Evolutionary conservation across 2,797 vertebrate species (phyloP), one percentile per base, ranked within the genome.

Genomic region (Cetoscarus ocellatus): DNA sequence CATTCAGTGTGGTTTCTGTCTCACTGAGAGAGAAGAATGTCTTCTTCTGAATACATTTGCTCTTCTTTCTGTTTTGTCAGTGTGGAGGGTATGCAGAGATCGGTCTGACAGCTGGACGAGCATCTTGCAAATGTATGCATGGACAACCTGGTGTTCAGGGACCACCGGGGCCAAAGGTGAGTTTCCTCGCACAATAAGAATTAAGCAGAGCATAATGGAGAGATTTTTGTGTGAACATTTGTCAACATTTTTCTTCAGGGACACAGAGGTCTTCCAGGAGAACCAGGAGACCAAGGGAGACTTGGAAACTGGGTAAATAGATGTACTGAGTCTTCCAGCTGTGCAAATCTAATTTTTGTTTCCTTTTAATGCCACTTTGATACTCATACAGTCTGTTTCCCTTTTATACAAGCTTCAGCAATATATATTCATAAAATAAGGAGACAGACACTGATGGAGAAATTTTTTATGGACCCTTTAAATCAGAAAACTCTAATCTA

Each of bases 71-170:
- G 36, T 70, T 47, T 9, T 53, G 36, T n/a, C 85, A 94, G 94
- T 93, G 91, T 50, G 93, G 91, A 61, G 92, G 91, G 3, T 91
- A 88, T 8, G 87, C 93, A 77, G 95, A 96, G 79, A 92, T 94
- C 0, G 74, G 87, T 42, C 87, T 95, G 0, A 40, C 89, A 70
- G 93, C 88, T 65, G 92, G 90, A 44, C 75, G 64, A 70, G 75
- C 70, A 0, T 58, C 86, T 59, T 95, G 94, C 83, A 95, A 92
- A 79, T 88, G 87, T 72, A 34, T 87, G 75, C 92, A 93, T 5
- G 94, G 94, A 48, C 85, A 93, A 45, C 87, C 92, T 8, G 92
- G 93, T 36, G 60, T 88, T 15, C 80, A 77, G 71, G 93, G 94
- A 63, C 39, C 73, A 45, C 60, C 77, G 1, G 94, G 94, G 53